These are phyloP conservation scores for Notechis scutatus DNA, from an alignment of 2,113 vertebrate species.

Conservation along the genomic window DNA sequence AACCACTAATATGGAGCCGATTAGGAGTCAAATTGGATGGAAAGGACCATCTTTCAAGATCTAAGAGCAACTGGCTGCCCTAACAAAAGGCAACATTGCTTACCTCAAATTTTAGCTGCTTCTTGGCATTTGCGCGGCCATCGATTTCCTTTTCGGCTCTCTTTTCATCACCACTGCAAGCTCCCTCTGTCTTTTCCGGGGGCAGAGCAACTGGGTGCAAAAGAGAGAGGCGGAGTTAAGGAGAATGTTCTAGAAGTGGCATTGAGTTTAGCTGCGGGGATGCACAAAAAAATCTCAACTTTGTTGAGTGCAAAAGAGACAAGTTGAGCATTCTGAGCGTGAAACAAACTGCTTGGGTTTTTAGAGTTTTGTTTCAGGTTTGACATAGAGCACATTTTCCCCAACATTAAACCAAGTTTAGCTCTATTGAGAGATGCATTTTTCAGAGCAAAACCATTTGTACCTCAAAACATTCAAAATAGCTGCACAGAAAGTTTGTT, in stretches of 20 bases:
- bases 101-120: conserved; percentile 97
- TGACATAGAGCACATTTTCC: neutral
- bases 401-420: neutral
- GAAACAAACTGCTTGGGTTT: neutral
- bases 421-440: neutral
- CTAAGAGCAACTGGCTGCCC: no score
- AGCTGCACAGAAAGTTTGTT: neutral
- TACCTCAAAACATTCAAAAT: neutral
- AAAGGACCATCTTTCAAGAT: neutral
- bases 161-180: conserved; percentile 84
- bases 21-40: neutral
- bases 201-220: conserved; percentile 85
- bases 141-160: conserved; percentile 80
- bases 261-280: neutral
- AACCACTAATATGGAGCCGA: neutral
- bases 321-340: neutral
- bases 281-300: neutral
- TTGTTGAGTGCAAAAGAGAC: neutral
- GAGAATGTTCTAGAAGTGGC: conserved; percentile 21
- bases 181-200: conserved; percentile 87
- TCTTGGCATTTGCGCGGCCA: conserved; percentile 78
- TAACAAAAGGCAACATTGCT: conserved; percentile 52
- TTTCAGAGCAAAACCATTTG: neutral
- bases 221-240: neutral
- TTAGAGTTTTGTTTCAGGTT: neutral